Evolutionary conservation across 2,888 invertebrate genomes (phyloP).

Genomic region (Nineta flava): DNA sequence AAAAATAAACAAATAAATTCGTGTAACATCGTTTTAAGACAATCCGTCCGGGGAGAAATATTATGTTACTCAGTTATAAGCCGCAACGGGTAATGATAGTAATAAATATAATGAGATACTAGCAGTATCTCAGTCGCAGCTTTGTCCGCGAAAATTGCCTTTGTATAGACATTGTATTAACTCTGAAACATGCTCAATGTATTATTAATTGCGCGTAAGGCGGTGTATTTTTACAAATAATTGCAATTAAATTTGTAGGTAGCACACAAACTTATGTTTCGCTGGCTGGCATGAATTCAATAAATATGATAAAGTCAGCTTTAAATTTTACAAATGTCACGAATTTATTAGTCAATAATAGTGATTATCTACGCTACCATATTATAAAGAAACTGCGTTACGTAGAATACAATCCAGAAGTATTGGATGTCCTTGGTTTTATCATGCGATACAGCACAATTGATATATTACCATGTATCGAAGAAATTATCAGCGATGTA

Average conservation of each 20-base stretch:
- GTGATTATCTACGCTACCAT: conserved; percentile 59
- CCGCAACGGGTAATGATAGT: too few relatives aligned
- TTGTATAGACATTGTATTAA: conserved; percentile 21
- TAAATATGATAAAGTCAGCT: conserved; percentile 39
- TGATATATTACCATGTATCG: conserved; percentile 45
- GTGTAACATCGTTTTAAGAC: too few relatives aligned
- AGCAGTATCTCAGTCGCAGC: too few relatives aligned
- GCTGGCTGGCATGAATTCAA: conserved; percentile 39
- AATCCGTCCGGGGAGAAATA: too few relatives aligned
- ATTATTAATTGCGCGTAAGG: too few relatives aligned
- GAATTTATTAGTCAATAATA: conserved; percentile 47
- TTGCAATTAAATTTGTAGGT: too few relatives aligned
- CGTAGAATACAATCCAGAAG: conserved; percentile 43
- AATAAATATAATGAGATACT: too few relatives aligned
- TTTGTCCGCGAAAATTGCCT: background rate
- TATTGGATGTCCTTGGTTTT: conserved; percentile 53
- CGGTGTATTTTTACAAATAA: too few relatives aligned
- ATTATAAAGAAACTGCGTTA: conserved; percentile 46
- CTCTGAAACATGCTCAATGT: too few relatives aligned
- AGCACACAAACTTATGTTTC: too few relatives aligned
- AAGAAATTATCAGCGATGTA: conserved; percentile 52
- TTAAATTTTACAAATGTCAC: conserved; percentile 36
- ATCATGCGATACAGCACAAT: conserved; percentile 54
- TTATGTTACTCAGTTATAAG: too few relatives aligned
- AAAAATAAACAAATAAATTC: too few relatives aligned